phyloP scores from a whole-genome alignment of 2,888 invertebrate species.

The Panzeria rudis region DNA sequence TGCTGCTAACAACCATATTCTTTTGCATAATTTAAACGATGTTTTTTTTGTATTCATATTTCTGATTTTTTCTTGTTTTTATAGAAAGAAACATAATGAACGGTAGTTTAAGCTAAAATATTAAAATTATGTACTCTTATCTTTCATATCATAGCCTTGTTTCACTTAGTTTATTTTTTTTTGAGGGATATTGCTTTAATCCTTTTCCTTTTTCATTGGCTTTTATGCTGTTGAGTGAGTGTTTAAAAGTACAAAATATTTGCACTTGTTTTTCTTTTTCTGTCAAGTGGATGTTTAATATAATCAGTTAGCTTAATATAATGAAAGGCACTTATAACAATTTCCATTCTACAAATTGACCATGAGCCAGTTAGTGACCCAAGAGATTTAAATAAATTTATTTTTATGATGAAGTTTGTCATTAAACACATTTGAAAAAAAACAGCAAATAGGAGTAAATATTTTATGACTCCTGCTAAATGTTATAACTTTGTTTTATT shows the following conservation, averaged over 20 bases:
- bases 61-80: neutral
- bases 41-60: neutral
- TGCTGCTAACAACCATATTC: slow-evolving; percentile 18
- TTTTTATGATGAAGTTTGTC: neutral
- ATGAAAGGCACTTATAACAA: slow-evolving; percentile 33
- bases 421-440: neutral
- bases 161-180: neutral
- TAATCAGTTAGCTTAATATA: slow-evolving; percentile 46
- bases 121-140: neutral
- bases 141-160: neutral
- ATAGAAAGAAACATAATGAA: neutral
- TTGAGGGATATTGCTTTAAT: neutral
- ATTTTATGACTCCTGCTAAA: no score
- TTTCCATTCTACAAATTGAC: slow-evolving; percentile 58
- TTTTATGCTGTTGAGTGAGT: neutral
- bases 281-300: slow-evolving; percentile 48
- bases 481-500: no score
- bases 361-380: slow-evolving; percentile 45
- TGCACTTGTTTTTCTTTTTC: neutral
- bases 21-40: slow-evolving; percentile 29
- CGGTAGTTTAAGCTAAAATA: neutral
- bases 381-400: slow-evolving; percentile 34
- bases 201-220: slow-evolving; percentile 45
- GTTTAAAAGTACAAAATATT: neutral
- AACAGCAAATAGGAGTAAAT: neutral